Conservation (phyloP, 2,888 invertebrate species). For the Masnerella sp. region DNA sequence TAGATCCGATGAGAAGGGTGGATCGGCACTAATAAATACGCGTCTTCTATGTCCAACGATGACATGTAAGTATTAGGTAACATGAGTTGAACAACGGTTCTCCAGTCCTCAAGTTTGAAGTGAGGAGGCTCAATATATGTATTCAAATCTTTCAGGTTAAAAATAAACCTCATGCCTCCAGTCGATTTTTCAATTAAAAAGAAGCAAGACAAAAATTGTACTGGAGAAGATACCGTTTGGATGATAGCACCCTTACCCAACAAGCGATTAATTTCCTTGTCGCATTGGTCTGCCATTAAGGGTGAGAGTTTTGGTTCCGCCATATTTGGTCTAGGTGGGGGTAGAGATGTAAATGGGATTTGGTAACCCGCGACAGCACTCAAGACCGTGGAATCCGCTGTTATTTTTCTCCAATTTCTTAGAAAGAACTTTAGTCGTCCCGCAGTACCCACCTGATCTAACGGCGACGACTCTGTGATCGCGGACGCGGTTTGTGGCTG, state of each 20-base stretch:
- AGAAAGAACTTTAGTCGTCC: constrained; percentile 10
- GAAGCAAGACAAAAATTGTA: constrained; percentile 35
- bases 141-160: constrained; percentile 36
- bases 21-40: constrained; percentile 1
- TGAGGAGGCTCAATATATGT: constrained; percentile 10
- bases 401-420: constrained; percentile 20
- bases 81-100: constrained; percentile 26
- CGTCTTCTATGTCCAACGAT: constrained; percentile 11
- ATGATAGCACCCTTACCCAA: constrained; percentile 1
- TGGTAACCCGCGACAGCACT: constrained; percentile 23
- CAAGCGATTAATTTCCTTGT: constrained; percentile 16
- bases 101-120: constrained; percentile 34
- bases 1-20: constrained; percentile 13
- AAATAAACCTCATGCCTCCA: constrained; percentile 29
- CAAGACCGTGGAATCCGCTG: constrained; percentile 21
- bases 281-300: constrained; percentile 3
- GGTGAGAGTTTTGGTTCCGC: constrained; percentile 2
- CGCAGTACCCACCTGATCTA: constrained; percentile 19
- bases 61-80: constrained; percentile 21
- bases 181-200: constrained; percentile 42
- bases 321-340: constrained; percentile 7
- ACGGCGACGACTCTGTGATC: constrained; percentile 8
- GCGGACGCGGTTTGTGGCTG: not conserved
- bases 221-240: not conserved
- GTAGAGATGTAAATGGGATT: constrained; percentile 15